Evolutionary conservation across 2,888 invertebrate species (phyloP), one percentile per base, ranked within the genome.

Genomic region (Drosophila subsilvestris): DNA sequence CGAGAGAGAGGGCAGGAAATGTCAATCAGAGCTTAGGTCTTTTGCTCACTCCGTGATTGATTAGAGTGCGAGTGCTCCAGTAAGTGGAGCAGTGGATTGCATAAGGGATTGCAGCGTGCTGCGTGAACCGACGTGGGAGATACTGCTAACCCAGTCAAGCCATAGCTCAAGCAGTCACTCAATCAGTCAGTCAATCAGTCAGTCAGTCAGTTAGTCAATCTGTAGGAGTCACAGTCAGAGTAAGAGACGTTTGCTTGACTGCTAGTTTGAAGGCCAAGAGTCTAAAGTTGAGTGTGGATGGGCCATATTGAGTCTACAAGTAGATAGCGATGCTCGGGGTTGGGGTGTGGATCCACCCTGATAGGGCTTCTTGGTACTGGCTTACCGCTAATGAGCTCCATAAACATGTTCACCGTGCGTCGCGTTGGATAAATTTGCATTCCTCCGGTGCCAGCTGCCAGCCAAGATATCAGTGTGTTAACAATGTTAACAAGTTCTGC

Each of bases 361-460:
- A 63, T 75, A 72, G 66, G 67, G 65, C 68, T 81, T 79, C 78
- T 79, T 62, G 76, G 54, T 82, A 84, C 79, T 80, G 75, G 80
- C 74, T 62, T 50, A 37, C 68, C 65, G 86, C 76, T 85, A 85
- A 85, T 85, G 82, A 84, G 77, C 72, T 79, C 61, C 74, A 84
- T 86, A 85, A 85, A 85, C 80, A 84, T 75, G 79, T 32, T 29
- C 69, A 29, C 62, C 50, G 72, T 62, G 44, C 67, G 72, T 74
- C 61, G 61, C 63, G 25, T 78, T 75, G 75, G 63, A 62, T 84
- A 85, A 85, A 85, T 85, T 85, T 86, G 86, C 85, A 86, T 86
- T 68, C 27, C 49, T 44, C 9, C 47, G 53, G 63, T 59, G 76
- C 22, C 20, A n/a, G 20, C 20, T 20, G 20, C 20, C 22, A 6